phyloP scores from a whole-genome alignment of 2,888 invertebrate genomes.

The Watsonalla binaria region DNA sequence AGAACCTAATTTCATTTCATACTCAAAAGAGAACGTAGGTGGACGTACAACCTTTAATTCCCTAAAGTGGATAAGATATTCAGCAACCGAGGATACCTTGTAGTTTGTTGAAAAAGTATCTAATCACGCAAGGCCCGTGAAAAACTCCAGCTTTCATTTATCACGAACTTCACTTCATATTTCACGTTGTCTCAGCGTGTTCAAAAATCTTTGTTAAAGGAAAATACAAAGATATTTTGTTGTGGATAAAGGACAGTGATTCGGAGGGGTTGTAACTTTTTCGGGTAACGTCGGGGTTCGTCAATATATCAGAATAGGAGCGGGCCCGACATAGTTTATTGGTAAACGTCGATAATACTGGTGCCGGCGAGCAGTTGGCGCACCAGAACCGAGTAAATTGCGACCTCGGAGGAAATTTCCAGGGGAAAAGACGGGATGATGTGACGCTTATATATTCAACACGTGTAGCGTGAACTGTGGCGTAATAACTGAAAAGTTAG shows the following conservation, averaged over 20 bases:
- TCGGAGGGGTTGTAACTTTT: constrained; percentile 11
- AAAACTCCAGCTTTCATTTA: constrained; percentile 30
- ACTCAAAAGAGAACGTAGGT: constrained; percentile 2
- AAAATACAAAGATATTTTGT: constrained; percentile 33
- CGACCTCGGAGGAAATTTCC: constrained; percentile 14
- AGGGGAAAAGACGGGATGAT: constrained; percentile 8
- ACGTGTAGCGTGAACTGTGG: neutral
- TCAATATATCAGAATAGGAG: constrained; percentile 52
- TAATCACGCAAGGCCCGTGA: constrained; percentile 23
- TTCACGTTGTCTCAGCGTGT: constrained; percentile 29
- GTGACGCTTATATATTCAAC: neutral
- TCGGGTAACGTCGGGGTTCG: constrained; percentile 12
- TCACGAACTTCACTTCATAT: constrained; percentile 34
- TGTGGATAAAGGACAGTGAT: constrained; percentile 31
- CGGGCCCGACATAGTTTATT: constrained; percentile 35
- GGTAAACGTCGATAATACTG: constrained; percentile 35
- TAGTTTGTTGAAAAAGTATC: constrained; percentile 19
- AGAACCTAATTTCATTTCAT: constrained; percentile 1
- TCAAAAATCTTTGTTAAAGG: constrained; percentile 31
- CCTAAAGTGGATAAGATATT: constrained; percentile 6
- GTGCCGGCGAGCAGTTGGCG: constrained; percentile 43
- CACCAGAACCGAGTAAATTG: constrained; percentile 38
- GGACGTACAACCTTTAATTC: neutral
- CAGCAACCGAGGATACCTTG: constrained; percentile 12
- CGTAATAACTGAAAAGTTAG: neutral